Conservation (phyloP, 2,113 vertebrate species). For the Carassius carassius region DNA sequence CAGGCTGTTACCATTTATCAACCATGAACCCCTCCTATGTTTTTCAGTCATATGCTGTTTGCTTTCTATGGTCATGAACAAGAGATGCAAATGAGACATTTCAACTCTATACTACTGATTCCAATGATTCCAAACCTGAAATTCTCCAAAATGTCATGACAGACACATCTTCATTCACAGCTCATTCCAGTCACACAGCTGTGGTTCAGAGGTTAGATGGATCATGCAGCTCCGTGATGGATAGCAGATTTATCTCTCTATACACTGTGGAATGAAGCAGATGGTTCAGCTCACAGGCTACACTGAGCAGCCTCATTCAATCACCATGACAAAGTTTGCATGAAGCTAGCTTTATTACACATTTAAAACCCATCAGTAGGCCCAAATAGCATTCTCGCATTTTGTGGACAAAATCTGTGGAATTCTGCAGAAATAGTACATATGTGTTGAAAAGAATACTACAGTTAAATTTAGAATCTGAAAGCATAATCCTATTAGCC, state of each 20-base stretch:
- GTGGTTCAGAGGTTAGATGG: conserved; percentile 58
- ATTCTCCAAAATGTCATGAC: conserved; percentile 47
- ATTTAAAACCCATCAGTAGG: conserved; percentile 23
- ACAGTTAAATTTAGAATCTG: not conserved
- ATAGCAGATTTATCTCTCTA: not conserved
- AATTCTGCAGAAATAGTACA: not conserved
- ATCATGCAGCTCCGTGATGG: conserved; percentile 14
- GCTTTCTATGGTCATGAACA: conserved; percentile 27
- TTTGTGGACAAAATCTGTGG: not conserved
- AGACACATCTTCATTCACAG: conserved; percentile 61
- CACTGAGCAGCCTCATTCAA: conserved; percentile 31
- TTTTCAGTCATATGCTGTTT: conserved; percentile 4
- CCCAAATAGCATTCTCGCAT: not conserved
- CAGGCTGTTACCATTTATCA: conserved; percentile 65
- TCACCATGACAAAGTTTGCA: conserved; percentile 44
- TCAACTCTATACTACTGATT: not conserved
- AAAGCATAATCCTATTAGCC: not conserved
- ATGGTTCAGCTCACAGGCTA: conserved; percentile 54
- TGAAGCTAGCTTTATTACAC: conserved; percentile 21
- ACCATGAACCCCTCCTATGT: conserved; percentile 12
- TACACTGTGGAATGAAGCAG: conserved; percentile 34
- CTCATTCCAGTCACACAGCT: conserved; percentile 69
- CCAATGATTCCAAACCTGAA: not conserved
- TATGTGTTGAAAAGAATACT: not conserved
- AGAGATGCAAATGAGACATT: not conserved